Conservation (phyloP, 2,797 vertebrate genomes). For the Centropyge bicolor region DNA sequence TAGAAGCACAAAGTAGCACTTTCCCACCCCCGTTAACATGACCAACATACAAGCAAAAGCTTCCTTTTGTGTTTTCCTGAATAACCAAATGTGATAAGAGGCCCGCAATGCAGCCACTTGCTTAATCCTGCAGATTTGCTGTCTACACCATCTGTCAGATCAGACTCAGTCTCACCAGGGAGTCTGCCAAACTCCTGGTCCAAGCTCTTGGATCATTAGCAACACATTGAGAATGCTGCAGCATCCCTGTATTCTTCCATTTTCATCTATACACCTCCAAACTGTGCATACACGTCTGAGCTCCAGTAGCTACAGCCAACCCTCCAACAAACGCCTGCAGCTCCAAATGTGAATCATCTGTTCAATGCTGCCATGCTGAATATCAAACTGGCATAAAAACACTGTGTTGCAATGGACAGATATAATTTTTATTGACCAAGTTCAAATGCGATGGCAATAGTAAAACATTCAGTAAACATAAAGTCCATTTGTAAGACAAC, state of each 20-base stretch:
- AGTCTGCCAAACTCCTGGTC: constrained; percentile 22
- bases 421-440: constrained; percentile 56
- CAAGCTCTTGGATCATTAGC: constrained; percentile 13
- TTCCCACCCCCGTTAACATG: background rate
- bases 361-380: background rate
- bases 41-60: background rate
- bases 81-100: constrained; percentile 4
- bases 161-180: constrained; percentile 27
- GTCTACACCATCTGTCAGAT: constrained; percentile 56
- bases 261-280: background rate
- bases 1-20: background rate
- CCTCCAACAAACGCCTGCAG: background rate
- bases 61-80: constrained; percentile 28
- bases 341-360: background rate
- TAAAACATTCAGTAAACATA: constrained; percentile 56
- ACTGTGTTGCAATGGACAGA: background rate
- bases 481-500: constrained; percentile 40
- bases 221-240: background rate
- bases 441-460: constrained; percentile 9
- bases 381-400: background rate
- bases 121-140: constrained; percentile 59
- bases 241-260: background rate
- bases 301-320: background rate
- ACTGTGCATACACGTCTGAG: too few relatives aligned
- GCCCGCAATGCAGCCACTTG: constrained; percentile 20